Percentiles rank a stretch among this genome's conserved stretches.
phyloP scores from a whole-genome alignment of 2,888 invertebrate species.

The Polydrusus pterygomalis region DNA sequence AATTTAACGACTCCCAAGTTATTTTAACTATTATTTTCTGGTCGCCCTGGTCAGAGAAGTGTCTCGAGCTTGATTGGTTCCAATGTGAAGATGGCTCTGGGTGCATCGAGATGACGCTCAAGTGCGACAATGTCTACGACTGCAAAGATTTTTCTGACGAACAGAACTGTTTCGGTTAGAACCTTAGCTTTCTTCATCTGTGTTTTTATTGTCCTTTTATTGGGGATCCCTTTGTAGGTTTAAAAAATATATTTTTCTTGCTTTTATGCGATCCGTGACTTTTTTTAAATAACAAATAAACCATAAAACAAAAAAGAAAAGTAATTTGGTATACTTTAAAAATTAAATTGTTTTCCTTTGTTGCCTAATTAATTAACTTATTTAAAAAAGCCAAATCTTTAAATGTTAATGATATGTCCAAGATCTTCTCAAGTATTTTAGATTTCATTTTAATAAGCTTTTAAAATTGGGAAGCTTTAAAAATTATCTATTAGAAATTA shows the following conservation, averaged over 20 bases:
- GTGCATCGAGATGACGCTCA: slow-evolving; percentile 85
- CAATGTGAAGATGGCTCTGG: slow-evolving; percentile 77
- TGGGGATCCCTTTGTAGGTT: slow-evolving; percentile 30
- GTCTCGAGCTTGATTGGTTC: slow-evolving; percentile 74
- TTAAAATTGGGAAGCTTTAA: no score
- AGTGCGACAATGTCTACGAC: slow-evolving; percentile 93
- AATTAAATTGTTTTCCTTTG: no score
- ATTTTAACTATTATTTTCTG: slow-evolving; percentile 62
- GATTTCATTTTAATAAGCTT: no score
- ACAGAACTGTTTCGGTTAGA: slow-evolving; percentile 86
- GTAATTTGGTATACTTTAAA: no score
- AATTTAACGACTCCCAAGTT: not conserved
- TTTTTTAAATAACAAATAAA: no score
- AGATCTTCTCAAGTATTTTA: no score
- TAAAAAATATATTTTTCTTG: slow-evolving; percentile 15
- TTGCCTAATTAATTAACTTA: no score
- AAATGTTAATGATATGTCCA: no score
- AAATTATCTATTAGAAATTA: no score
- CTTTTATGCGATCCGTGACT: not conserved
- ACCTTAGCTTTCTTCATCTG: slow-evolving; percentile 55
- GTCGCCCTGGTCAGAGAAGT: slow-evolving; percentile 70
- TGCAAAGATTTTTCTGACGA: slow-evolving; percentile 94
- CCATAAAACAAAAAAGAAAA: no score
- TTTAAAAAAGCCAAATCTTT: no score
- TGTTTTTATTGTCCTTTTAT: slow-evolving; percentile 55